Conservation (phyloP, 2,888 invertebrate genomes). For the Cenopis cana region DNA sequence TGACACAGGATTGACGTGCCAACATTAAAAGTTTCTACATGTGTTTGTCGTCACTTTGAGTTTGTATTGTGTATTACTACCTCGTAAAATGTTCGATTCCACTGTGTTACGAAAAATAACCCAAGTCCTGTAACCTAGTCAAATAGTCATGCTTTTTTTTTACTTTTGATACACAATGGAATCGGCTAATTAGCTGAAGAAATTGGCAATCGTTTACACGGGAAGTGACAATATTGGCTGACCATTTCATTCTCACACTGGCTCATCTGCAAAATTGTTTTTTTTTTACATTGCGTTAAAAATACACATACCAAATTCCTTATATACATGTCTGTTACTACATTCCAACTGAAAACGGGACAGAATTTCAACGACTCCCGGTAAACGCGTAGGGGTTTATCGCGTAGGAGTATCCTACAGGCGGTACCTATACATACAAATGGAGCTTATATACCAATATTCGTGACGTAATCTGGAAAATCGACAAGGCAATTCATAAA, state of each 20-base stretch:
- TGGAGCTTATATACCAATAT: no score
- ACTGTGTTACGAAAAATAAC: no score
- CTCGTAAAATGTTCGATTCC: no score
- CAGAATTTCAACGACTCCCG: background rate
- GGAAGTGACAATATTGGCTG: background rate
- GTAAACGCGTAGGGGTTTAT: constrained; percentile 17
- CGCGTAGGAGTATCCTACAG: constrained; percentile 21
- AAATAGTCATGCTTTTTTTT: no score
- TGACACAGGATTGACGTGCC: no score
- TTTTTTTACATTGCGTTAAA: background rate
- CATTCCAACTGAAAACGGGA: background rate
- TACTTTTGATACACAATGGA: no score
- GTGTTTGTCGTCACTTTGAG: no score
- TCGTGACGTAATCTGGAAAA: background rate
- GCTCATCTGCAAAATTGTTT: background rate
- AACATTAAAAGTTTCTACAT: no score
- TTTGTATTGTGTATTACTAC: no score
- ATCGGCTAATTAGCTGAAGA: no score
- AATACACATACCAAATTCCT: background rate
- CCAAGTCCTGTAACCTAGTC: no score
- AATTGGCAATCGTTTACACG: background rate
- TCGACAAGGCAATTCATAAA: background rate
- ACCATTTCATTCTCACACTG: background rate
- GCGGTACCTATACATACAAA: no score
- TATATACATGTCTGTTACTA: background rate